A percentile compares a stretch with the other conserved stretches of the same genome.
Evolutionary conservation across 2,113 vertebrate genomes (phyloP).

Genomic region (Syrmaticus mikado): DNA sequence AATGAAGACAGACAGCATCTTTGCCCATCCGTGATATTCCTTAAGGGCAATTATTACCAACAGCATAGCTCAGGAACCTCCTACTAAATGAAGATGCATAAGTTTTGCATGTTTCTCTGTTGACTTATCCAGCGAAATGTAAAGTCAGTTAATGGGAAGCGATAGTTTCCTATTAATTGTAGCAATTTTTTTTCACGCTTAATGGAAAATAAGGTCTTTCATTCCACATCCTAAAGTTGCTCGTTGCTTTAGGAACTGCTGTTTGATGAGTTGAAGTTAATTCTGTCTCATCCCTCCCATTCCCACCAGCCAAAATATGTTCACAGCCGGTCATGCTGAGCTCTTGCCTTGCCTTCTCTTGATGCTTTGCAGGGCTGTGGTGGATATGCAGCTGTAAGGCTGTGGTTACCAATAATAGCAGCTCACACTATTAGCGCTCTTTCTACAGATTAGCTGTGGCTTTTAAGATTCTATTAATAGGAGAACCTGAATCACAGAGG

Average conservation of each 20-base stretch:
- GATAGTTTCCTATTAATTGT: background rate
- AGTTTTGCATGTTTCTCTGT: background rate
- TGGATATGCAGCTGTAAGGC: background rate
- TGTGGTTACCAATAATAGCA: background rate
- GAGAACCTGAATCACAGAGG: conserved; percentile 60
- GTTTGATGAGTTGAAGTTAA: background rate
- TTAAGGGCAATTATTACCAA: background rate
- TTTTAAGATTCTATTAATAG: conserved; percentile 42
- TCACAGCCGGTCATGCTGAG: background rate
- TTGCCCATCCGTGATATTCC: background rate
- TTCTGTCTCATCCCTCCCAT: background rate
- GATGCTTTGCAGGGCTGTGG: background rate
- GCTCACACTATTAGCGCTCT: background rate
- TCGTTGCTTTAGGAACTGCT: background rate
- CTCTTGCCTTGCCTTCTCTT: background rate
- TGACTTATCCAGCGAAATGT: background rate
- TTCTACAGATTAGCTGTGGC: conserved; percentile 31
- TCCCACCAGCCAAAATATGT: background rate
- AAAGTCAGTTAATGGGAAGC: background rate
- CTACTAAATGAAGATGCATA: background rate
- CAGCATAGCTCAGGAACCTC: background rate
- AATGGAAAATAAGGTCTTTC: background rate
- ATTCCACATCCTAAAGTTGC: background rate
- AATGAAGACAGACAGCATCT: conserved; percentile 6
- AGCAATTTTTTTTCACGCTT: background rate